These are phyloP conservation scores for Branchellion lobata DNA, from an alignment of 2,888 invertebrate species.

Conservation along the genomic window DNA sequence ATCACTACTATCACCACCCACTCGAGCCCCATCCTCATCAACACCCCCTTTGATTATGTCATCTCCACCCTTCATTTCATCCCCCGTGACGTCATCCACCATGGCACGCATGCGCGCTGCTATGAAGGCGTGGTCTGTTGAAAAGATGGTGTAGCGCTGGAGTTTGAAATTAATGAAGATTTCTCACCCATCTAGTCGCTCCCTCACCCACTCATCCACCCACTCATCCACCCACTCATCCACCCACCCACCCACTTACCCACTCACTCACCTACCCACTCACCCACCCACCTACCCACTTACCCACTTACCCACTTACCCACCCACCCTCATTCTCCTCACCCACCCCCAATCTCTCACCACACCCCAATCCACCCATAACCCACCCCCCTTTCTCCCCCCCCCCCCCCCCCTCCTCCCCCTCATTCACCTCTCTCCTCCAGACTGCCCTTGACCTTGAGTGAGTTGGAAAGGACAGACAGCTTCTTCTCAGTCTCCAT, in stretches of 20 bases:
- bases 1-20: neutral
- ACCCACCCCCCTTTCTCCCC: neutral
- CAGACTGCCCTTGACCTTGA: conserved; percentile 12
- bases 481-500: conserved; percentile 38
- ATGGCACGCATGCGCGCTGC: neutral
- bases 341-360: no score
- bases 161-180: neutral
- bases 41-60: neutral
- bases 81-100: neutral
- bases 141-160: neutral
- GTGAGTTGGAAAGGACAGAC: neutral
- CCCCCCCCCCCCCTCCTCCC: neutral
- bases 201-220: neutral
- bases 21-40: neutral
- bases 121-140: neutral
- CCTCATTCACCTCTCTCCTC: neutral
- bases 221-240: no score
- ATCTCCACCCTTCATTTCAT: neutral
- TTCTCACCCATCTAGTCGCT: neutral
- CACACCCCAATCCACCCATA: neutral
- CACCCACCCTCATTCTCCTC: no score
- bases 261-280: no score
- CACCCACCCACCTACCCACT: no score
- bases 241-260: no score
- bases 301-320: no score